Conservation (phyloP, 2,888 invertebrate species). For the Coenonympha glycerion region DNA sequence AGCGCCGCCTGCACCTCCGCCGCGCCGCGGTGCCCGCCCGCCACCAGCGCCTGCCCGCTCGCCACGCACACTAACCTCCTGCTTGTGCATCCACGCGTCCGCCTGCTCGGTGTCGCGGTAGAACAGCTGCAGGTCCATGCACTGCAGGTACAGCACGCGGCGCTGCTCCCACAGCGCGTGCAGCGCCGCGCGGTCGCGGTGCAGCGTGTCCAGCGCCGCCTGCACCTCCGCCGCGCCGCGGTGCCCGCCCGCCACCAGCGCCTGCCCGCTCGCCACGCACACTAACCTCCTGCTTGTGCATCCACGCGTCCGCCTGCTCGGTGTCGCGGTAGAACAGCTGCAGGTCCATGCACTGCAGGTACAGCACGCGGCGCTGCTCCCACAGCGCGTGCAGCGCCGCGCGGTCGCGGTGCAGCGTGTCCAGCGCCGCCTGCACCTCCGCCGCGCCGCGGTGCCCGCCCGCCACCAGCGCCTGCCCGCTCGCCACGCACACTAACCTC, state of each 20-base stretch:
- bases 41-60: slow-evolving; percentile 45
- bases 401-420: slow-evolving; percentile 88
- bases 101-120: slow-evolving; percentile 99
- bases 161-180: slow-evolving; percentile 97
- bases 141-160: slow-evolving; percentile 97
- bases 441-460: slow-evolving; percentile 93
- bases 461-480: slow-evolving; percentile 90
- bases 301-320: slow-evolving; percentile 99
- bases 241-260: too few relatives aligned
- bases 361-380: slow-evolving; percentile 97
- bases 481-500: slow-evolving; percentile 82
- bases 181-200: slow-evolving; percentile 89
- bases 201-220: slow-evolving; percentile 86
- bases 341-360: slow-evolving; percentile 99
- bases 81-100: slow-evolving; percentile 99
- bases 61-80: slow-evolving; percentile 63
- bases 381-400: slow-evolving; percentile 89
- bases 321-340: slow-evolving; percentile 98
- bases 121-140: slow-evolving; percentile 99
- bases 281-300: slow-evolving; percentile 92
- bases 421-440: slow-evolving; percentile 92
- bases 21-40: slow-evolving; percentile 84
- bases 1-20: slow-evolving; percentile 94
- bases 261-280: too few relatives aligned
- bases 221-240: slow-evolving; percentile 91